phyloP scores from a whole-genome alignment of 1,140 invertebrate genomes.

The Caerostris extrusa region DNA sequence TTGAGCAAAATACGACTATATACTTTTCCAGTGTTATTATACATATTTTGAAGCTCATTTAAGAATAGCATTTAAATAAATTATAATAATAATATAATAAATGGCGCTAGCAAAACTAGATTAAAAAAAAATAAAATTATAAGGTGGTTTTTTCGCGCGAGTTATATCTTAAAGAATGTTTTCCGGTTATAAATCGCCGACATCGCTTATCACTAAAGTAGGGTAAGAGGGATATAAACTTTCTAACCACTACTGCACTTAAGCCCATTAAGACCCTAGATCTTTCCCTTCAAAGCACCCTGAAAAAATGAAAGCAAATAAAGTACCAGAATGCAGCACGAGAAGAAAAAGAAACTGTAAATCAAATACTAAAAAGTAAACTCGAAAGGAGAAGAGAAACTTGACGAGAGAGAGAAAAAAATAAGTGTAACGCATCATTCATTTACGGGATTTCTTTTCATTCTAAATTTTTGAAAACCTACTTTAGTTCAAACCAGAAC shows the following conservation, averaged over 20 bases:
- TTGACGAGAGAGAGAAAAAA: not conserved
- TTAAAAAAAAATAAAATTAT: too few species aligned
- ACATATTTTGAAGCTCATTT: too few species aligned
- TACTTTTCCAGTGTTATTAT: too few species aligned
- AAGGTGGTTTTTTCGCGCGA: not conserved
- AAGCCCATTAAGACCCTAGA: not conserved
- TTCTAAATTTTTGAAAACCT: not conserved
- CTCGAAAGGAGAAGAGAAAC: not conserved
- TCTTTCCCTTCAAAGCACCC: not conserved
- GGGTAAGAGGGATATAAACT: conserved; percentile 25
- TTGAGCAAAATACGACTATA: too few species aligned
- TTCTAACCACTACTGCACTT: not conserved
- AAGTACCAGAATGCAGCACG: not conserved
- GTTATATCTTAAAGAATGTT: not conserved
- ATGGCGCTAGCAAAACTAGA: too few species aligned
- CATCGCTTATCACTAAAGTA: conserved; percentile 35
- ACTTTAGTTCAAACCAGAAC: too few species aligned
- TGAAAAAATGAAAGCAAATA: not conserved
- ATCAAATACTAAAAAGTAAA: conserved; percentile 16
- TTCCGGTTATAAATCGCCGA: conserved; percentile 13
- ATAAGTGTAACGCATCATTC: conserved; percentile 1
- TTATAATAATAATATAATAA: too few species aligned
- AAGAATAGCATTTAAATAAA: too few species aligned
- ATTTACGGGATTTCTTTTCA: conserved; percentile 31
- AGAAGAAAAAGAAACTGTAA: conserved; percentile 27